Percentiles rank a stretch among this genome's conserved stretches.
Evolutionary conservation across 2,797 vertebrate genomes (phyloP).

Genomic region (Pseudomugil gertrudae): DNA sequence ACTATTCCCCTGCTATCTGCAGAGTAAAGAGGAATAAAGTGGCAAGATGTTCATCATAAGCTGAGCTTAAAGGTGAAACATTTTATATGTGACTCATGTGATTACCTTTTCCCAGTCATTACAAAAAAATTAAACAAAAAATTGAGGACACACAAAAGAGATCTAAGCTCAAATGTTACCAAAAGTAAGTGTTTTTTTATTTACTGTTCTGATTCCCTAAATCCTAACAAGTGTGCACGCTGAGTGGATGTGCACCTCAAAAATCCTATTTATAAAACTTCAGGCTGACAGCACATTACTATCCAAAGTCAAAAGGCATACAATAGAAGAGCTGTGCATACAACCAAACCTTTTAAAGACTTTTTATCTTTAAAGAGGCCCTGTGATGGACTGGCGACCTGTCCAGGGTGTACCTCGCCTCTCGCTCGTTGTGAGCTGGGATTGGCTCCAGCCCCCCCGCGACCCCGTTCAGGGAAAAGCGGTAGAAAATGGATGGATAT

Average conservation of each 20-base stretch:
- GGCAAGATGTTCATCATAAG: not conserved
- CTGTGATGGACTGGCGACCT: too few relatives aligned
- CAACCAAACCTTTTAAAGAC: not conserved
- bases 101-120: not conserved
- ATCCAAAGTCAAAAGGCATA: not conserved
- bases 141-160: not conserved
- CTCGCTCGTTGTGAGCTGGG: too few relatives aligned
- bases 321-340: not conserved
- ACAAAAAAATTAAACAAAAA: not conserved
- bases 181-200: too few relatives aligned
- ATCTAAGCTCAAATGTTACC: slow-evolving; percentile 2
- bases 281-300: too few relatives aligned
- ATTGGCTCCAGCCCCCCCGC: too few relatives aligned
- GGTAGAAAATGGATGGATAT: too few relatives aligned
- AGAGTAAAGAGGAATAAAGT: not conserved
- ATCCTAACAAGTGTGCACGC: too few relatives aligned
- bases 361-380: not conserved
- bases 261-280: too few relatives aligned
- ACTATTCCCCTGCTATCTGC: not conserved
- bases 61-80: not conserved
- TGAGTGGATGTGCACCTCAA: not conserved
- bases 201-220: too few relatives aligned
- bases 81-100: too few relatives aligned
- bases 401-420: too few relatives aligned
- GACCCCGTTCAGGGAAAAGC: too few relatives aligned